Base-by-base conservation (phyloP, 2,888 invertebrate species). In the Apodemia duryi region DNA sequence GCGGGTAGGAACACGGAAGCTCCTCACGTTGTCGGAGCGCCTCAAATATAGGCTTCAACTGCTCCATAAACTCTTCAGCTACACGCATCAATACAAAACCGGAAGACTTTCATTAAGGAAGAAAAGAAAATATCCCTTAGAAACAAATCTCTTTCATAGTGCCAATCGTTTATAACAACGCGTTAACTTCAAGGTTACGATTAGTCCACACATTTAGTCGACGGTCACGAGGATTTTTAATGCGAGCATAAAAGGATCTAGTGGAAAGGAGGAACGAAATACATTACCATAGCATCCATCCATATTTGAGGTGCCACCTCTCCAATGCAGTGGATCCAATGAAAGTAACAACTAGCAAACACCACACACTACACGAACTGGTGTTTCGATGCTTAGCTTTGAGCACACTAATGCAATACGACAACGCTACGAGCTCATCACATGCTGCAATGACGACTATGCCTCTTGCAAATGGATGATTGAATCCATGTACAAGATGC, bases 31-130 rank as follows among this genome's bases (percentile, higher is more conserved):
- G 96, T 86, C 97, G 95, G 87, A 97, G 94, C 92, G 96, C 96
- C 94, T 97, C 97, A 95, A 98, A 97, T 93, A 98, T 97, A 85
- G 97, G 97, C 96, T 95, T 97, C 95, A 98, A 94, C 94, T 97
- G 97, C 93, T 95, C 96, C 95, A 98, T 95, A 94, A 97, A 97
- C 94, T 97, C 97, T 94, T 97, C 97, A 93, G 97, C 97, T 97
- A 93, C 83, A 91, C 84, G 88, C 77, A 86, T 80, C 80, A 90
- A 90, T 89, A 84, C 80, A 88, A 88, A 91, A 87, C 82, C 87
- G 85, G 85, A 85, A 83, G 68, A 70, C 80, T 80, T 85, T 83
- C 76, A 86, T 85, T 91, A 88, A 80, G 84, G 82, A 80, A 74
- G 77, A 77, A 68, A 80, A 79, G 76, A 71, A 79, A 5, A 65